Percentiles rank a stretch among this genome's conserved stretches.
These are phyloP conservation scores for Morbakka virulenta DNA, from an alignment of 30 jellyfish, hydroid and myxozoan species.

Conservation along the genomic window DNA sequence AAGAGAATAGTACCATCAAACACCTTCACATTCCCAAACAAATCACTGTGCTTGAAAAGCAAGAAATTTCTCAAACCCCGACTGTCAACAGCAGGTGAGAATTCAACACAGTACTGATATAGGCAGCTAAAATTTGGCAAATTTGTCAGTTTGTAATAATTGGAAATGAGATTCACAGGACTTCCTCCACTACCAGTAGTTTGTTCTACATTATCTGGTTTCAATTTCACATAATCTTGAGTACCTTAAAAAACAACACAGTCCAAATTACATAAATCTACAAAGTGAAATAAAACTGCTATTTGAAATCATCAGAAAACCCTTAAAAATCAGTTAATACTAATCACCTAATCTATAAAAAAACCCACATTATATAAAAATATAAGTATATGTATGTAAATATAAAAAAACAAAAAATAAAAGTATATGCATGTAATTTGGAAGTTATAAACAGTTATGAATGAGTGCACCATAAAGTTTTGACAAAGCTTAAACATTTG, in stretches of 20 bases:
- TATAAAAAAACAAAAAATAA: no score
- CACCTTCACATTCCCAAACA: conserved; percentile 62
- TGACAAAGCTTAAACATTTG: no score
- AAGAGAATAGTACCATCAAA: conserved; percentile 87
- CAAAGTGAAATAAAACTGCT: no score
- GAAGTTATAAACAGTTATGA: no score
- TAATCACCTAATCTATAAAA: neutral
- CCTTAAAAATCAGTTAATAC: neutral
- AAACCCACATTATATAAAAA: no score
- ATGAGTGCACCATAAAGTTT: no score
- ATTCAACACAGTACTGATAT: conserved; percentile 66
- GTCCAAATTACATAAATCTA: no score
- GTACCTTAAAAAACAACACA: no score
- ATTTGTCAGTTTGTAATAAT: conserved; percentile 57
- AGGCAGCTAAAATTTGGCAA: conserved; percentile 43
- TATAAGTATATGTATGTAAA: no score
- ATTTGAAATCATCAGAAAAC: neutral
- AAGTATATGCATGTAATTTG: no score
- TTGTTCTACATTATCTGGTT: conserved; percentile 17
- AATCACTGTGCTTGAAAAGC: conserved; percentile 56
- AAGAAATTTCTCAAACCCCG: conserved; percentile 38
- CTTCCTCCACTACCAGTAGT: conserved; percentile 55
- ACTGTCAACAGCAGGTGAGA: conserved; percentile 76
- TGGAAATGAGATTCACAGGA: conserved; percentile 43
- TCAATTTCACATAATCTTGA: no score